Conservation (phyloP, 2,113 vertebrate species). For the Pseudolaguvia tuberculata region DNA sequence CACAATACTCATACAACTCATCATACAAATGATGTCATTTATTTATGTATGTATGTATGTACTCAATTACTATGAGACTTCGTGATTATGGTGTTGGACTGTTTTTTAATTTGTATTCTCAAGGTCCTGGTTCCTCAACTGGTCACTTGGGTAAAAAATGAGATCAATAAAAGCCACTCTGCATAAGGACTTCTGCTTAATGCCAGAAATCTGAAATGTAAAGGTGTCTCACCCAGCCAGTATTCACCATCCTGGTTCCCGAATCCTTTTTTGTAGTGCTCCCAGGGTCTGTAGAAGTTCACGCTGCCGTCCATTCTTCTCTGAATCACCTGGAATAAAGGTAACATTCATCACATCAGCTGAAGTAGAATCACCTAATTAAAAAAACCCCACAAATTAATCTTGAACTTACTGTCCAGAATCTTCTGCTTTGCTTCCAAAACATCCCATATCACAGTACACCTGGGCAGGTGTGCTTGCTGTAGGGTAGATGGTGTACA, state of each 20-base stretch:
- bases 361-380: not conserved
- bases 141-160: too few species aligned
- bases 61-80: too few species aligned
- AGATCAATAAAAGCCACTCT: too few species aligned
- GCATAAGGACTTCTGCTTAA: not conserved
- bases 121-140: too few species aligned
- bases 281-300: slow-evolving; percentile 55
- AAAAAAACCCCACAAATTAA: not conserved
- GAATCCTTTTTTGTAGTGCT: slow-evolving; percentile 53
- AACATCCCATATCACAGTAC: slow-evolving; percentile 72
- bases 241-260: slow-evolving; percentile 54
- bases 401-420: slow-evolving; percentile 59
- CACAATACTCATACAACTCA: too few species aligned
- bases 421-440: slow-evolving; percentile 51
- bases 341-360: not conserved
- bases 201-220: too few species aligned
- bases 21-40: not conserved
- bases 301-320: slow-evolving; percentile 52
- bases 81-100: too few species aligned
- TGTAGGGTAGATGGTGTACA: slow-evolving; percentile 72
- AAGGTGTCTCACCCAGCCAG: slow-evolving; percentile 55
- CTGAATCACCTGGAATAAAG: slow-evolving; percentile 62
- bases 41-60: too few species aligned
- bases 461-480: slow-evolving; percentile 66
- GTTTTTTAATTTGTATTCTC: too few species aligned